Conservation (phyloP, 2,113 vertebrate genomes). For the Phalacrocorax aristotelis region DNA sequence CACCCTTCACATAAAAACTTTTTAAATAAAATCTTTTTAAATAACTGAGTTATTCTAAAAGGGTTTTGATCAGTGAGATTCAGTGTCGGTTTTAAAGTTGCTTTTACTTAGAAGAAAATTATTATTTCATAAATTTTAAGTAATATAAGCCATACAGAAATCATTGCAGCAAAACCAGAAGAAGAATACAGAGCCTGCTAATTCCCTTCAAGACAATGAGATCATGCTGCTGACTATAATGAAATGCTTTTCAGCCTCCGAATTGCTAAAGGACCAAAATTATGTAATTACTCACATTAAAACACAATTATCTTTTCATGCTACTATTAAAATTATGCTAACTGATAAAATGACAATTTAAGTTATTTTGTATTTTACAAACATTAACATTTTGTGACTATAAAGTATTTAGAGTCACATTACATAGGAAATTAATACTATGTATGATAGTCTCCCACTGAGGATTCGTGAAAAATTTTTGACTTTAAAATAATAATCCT, state of each 20-base stretch:
- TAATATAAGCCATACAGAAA: background rate
- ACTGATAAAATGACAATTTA: background rate
- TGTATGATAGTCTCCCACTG: background rate
- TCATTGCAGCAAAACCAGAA: background rate
- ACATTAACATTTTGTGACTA: background rate
- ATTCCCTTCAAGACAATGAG: background rate
- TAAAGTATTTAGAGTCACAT: background rate
- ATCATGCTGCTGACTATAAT: background rate
- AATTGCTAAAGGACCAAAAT: background rate
- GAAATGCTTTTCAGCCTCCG: conserved; percentile 4
- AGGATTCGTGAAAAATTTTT: background rate
- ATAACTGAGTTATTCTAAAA: background rate
- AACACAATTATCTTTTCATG: background rate
- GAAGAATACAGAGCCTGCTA: background rate
- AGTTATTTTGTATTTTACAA: conserved; percentile 11
- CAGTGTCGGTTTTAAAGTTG: background rate
- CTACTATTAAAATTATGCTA: background rate
- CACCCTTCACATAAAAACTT: background rate
- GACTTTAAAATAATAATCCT: background rate
- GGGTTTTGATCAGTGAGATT: background rate
- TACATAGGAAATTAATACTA: background rate
- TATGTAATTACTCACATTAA: conserved; percentile 17
- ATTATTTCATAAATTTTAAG: background rate
- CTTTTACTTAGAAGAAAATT: background rate
- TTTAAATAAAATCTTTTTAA: background rate